Evolutionary conservation across 92 coral and sea anemone species (phyloP), one percentile per base, ranked within the genome.

Genomic region (Ricordea florida): DNA sequence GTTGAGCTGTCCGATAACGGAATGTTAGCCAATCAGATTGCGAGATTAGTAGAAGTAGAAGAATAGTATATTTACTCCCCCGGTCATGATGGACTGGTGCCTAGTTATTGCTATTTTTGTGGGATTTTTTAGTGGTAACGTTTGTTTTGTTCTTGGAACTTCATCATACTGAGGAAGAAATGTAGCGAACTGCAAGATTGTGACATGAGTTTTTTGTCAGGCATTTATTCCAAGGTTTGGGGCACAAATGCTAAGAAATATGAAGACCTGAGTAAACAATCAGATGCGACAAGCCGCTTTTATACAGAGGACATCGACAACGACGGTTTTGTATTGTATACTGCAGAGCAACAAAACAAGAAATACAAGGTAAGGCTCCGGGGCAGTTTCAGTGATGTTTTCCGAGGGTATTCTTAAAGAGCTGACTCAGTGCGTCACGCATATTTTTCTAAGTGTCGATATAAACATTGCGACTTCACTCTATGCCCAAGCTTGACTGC

Each of bases 251-350:
- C 56, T 33, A 78, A 78, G 53, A 63, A 64, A 55, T 24, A 7
- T 10, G 65, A 27, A 66, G 31, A 20, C 30, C 10, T 26, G 29
- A 15, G 43, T 28, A 2, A 61, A 53, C 60, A 42, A 51, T 28
- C 34, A 8, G 2, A 3, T 26, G 3, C 55, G 49, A 10, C 29
- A 69, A 5, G 64, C 27, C 10, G 27, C 26, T 32, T 25, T 20
- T 37, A 46, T 42, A 43, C 25, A 1, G 91, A 89, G 38, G 91
- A 69, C 26, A 62, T 30, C 45, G 79, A 78, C 40, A 61, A 32
- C 10, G 96, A 82, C 62, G 96, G 92, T 4, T 90, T 90, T 65
- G 89, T 90, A 10, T 41, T 89, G 31, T 55, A 66, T 28, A 78
- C 80, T 66, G 61, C 63, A 6, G 44, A 34, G 0, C 66, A n/a